Base-by-base conservation (phyloP, 2,888 invertebrate species). In the Papilio gigon region DNA sequence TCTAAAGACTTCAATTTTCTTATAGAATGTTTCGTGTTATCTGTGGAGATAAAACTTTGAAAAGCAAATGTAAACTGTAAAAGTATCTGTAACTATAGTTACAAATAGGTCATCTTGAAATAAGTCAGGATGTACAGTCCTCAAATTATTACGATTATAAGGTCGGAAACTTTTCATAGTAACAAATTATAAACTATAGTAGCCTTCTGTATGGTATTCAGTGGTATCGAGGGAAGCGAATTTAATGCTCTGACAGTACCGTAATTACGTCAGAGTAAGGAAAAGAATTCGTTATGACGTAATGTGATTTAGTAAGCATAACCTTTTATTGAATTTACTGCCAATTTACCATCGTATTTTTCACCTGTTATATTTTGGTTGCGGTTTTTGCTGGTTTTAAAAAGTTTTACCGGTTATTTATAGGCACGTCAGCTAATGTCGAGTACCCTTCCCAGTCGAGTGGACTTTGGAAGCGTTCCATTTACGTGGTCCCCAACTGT, bases 401-500 rank as follows among this genome's bases (percentile, higher is more conserved):
- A 53, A 50, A 25, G 5, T 30, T 30, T 53, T 30, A 53, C 53
- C 65, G 68, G 71, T 72, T 70, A 71, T 71, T 71, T 68, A 71
- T 70, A 68, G 50, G 44, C 62, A 42, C 71, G 61, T 67, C 67
- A 37, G 65, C 64, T 71, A 71, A 73, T 70, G 71, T 53, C 22
- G 66, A 73, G 72, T 44, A 71, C 65, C 64, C 71, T 73, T 44
- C 47, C 66, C 65, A 35, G 56, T 44, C 68, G 71, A 65, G 67
- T 65, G 40, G 70, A 67, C 71, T 71, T 69, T 70, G 67, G 70
- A 60, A 69, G 58, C 65, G 71, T 66, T 70, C 65, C 58, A 70
- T 65, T 63, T 67, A 50, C 73, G 50, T 61, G 50, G 47, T 56
- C 66, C 53, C 33, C 47, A 60, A 47, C 68, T 70, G 71, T 71